These are phyloP conservation scores for Mythimna impura DNA, from an alignment of 2,888 invertebrate genomes.

Conservation along the genomic window DNA sequence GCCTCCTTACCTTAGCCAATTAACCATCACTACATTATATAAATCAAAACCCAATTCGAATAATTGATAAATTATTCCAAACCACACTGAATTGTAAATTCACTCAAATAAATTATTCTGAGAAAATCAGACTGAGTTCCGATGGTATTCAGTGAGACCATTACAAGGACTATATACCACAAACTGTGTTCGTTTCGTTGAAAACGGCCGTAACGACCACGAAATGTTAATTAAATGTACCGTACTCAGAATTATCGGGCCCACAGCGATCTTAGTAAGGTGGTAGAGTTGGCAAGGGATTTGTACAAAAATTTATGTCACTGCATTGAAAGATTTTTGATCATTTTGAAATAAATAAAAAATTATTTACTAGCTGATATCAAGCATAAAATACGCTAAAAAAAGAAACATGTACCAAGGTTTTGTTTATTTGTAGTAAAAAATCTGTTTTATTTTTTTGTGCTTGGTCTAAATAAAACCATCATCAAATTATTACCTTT, in stretches of 20 bases:
- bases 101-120: conserved; percentile 38
- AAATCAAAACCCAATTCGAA: conserved; percentile 18
- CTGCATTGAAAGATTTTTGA: neutral
- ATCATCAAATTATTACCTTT: too few relatives aligned
- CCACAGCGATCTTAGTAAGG: conserved; percentile 29
- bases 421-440: too few relatives aligned
- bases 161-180: conserved; percentile 40
- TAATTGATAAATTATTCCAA: conserved; percentile 31
- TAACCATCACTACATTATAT: neutral
- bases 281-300: neutral
- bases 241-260: conserved; percentile 52
- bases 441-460: too few relatives aligned
- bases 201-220: conserved; percentile 38
- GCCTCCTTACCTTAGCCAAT: neutral
- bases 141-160: conserved; percentile 15
- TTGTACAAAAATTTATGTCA: neutral
- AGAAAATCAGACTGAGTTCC: conserved; percentile 41
- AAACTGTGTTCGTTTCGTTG: conserved; percentile 53
- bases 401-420: too few relatives aligned
- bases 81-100: conserved; percentile 42
- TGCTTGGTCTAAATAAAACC: too few relatives aligned
- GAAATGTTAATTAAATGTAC: conserved; percentile 61
- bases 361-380: too few relatives aligned
- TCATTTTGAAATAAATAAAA: too few relatives aligned
- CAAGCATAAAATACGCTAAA: too few relatives aligned